Percentiles rank a stretch among this genome's conserved stretches.
phyloP scores from a whole-genome alignment of 2,113 vertebrate genomes.

The Chrysochloris asiatica region DNA sequence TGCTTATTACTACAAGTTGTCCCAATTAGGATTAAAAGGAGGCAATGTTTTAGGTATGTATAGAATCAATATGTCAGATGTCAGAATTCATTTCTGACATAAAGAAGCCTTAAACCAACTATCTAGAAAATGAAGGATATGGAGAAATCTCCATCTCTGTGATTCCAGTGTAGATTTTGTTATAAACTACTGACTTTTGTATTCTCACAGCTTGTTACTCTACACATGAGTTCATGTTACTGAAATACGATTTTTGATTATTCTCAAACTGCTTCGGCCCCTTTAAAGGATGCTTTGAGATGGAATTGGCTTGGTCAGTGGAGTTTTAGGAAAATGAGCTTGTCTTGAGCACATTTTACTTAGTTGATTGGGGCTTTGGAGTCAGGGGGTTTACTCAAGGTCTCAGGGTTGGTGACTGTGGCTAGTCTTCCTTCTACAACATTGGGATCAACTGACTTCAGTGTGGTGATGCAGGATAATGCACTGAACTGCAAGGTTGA shows the following conservation, averaged over 20 bases:
- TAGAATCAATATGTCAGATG: constrained; percentile 4
- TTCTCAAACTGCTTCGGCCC: neutral
- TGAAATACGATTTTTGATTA: constrained; percentile 1
- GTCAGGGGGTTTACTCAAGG: constrained; percentile 44
- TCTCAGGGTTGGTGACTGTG: constrained; percentile 31
- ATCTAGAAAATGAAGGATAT: neutral
- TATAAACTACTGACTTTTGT: neutral
- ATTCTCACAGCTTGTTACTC: constrained; percentile 35
- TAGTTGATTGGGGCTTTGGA: constrained; percentile 12
- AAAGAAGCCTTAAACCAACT: neutral
- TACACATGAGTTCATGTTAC: constrained; percentile 43
- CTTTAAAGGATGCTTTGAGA: neutral
- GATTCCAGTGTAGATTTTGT: constrained; percentile 47
- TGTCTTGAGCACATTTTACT: constrained; percentile 49
- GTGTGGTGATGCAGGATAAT: neutral
- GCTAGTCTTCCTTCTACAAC: constrained; percentile 17
- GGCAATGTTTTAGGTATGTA: neutral
- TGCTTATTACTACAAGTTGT: neutral
- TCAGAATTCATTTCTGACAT: neutral
- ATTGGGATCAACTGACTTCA: constrained; percentile 52
- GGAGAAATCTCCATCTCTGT: neutral
- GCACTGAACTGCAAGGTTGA: too few relatives aligned
- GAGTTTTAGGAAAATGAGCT: too few relatives aligned
- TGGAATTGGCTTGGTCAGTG: neutral
- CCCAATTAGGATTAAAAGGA: neutral